Evolutionary conservation across 2,888 invertebrate species (phyloP).

Genomic region (Tetragnatha montana): DNA sequence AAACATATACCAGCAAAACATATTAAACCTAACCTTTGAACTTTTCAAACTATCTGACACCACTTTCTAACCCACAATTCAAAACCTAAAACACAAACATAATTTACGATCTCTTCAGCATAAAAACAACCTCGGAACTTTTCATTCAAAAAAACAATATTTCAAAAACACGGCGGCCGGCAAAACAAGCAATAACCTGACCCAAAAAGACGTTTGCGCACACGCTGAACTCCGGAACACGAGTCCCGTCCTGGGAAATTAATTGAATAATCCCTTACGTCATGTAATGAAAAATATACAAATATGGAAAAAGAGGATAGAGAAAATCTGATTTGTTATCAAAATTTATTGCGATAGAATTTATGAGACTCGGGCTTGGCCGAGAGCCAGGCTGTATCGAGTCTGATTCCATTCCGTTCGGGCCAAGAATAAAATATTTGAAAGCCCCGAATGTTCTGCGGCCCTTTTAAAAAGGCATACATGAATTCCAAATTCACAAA

Average conservation of each 20-base stretch:
- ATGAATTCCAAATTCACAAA: constrained; percentile 11
- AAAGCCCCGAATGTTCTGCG: background rate
- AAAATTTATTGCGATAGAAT: constrained; percentile 59
- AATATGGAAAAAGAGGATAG: constrained; percentile 48
- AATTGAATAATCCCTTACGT: constrained; percentile 49
- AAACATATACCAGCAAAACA: no score
- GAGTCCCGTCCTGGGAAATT: constrained; percentile 19
- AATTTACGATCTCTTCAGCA: background rate
- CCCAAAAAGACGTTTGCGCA: background rate
- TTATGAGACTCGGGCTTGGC: constrained; percentile 42
- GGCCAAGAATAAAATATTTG: constrained; percentile 28
- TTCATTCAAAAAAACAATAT: background rate
- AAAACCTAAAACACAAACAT: no score
- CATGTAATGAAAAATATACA: constrained; percentile 45
- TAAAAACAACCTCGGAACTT: background rate
- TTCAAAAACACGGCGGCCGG: background rate
- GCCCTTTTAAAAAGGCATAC: constrained; percentile 13
- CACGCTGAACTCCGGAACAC: background rate
- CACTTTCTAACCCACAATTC: no score
- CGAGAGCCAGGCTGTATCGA: constrained; percentile 6
- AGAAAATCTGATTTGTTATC: constrained; percentile 60
- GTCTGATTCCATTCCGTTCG: constrained; percentile 13
- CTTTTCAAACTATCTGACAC: no score
- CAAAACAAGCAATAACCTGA: background rate
- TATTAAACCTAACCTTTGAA: no score